Percentiles rank a stretch among this genome's conserved stretches.
Conservation (phyloP, 2,888 invertebrate genomes). For the Tigriopus californicus region DNA sequence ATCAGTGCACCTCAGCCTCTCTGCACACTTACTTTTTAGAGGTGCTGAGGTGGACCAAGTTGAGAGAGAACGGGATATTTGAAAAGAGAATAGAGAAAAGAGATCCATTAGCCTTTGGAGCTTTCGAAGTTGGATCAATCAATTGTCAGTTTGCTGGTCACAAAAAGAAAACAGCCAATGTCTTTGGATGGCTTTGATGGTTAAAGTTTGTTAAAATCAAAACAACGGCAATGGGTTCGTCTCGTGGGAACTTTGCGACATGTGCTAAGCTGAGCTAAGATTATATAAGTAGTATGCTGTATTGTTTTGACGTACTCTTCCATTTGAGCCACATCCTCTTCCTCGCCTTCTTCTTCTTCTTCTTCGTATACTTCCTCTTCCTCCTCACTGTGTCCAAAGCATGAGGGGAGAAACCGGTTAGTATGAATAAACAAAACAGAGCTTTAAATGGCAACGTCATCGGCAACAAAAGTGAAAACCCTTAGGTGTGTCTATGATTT, state of each 20-base stretch:
- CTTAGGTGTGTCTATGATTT: not conserved
- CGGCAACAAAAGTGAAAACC: not conserved
- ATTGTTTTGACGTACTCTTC: not conserved
- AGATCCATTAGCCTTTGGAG: not conserved
- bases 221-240: too few relatives aligned
- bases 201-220: too few relatives aligned
- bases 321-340: not conserved
- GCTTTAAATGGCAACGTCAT: not conserved
- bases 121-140: not conserved
- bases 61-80: too few relatives aligned
- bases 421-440: not conserved
- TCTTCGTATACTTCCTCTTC: constrained; percentile 8
- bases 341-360: constrained; percentile 11
- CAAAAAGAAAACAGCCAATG: too few relatives aligned
- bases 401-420: not conserved
- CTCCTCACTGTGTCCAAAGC: constrained; percentile 1
- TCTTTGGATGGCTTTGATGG: too few relatives aligned
- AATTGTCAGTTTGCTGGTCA: too few relatives aligned
- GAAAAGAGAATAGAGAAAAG: not conserved
- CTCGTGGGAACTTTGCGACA: too few relatives aligned
- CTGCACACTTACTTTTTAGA: too few relatives aligned
- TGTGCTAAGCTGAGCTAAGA: not conserved
- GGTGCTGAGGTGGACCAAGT: too few relatives aligned
- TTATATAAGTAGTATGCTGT: not conserved
- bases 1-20: too few relatives aligned